Base-by-base conservation (phyloP, 2,888 invertebrate species). In the Clistopyga incitator region DNA sequence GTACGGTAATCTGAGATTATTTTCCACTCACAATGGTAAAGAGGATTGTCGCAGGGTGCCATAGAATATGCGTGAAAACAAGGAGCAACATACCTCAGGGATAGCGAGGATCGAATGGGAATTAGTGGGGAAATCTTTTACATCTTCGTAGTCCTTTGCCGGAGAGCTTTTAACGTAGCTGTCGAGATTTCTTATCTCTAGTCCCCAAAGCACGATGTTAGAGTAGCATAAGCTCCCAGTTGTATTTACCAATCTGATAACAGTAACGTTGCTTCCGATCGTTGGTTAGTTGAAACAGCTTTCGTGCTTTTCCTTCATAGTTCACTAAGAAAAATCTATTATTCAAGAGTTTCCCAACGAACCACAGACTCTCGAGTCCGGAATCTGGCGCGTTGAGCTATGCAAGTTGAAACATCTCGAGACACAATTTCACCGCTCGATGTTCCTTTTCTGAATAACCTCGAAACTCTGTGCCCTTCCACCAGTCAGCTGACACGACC, bases 321-420 rank as follows among this genome's bases (percentile, higher is more conserved):
- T 80, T 56, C 18, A 38, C 52, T 42, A 52, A 67, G 54, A 38
- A 67, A 71, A 20, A 74, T 74, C 67, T 74, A 80, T 80, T 68
- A 80, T 80, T 80, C 79, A 80, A 34, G 68, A 74, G 20, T 38
- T 64, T 70, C 54, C 11, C 64, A 38, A 29, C 42, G 52, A 38
- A 64, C 15, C 59, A 15, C 29, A 34, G 38, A 50, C 45, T 67
- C 25, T 23, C 25, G 25, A 15, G 56, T 38, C 56, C 56, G 56
- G 42, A 54, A 56, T 42, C 71, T 38, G n/a, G 45, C 38, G 18
- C 56, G 71, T 54, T 11, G 47, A 38, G 54, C 56, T 56, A 34
- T 25, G 56, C 56, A 71, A 71, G 4, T 54, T 29, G 54, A 13
- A 56, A 56, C 71, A 71, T 71, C 56, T 56, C 23, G 8, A 42